phyloP scores from a whole-genome alignment of 2,888 invertebrate genomes.

The Fragum sueziense region DNA sequence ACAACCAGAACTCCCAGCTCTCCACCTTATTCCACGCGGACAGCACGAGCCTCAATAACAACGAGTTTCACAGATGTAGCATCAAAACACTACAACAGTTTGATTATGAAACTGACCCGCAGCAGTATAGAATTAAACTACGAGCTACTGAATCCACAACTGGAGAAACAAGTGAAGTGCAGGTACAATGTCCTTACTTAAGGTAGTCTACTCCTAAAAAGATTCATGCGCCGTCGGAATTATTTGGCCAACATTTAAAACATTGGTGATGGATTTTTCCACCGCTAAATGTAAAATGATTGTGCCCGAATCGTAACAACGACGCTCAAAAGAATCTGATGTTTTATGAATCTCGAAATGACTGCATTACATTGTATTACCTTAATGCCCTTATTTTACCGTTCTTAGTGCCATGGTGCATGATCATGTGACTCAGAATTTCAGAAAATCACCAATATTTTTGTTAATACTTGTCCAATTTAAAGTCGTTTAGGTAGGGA shows the following conservation, averaged over 20 bases:
- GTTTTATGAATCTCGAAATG: too few species aligned
- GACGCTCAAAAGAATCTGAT: too few species aligned
- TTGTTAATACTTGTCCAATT: too few species aligned
- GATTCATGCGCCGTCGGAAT: neutral
- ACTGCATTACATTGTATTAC: too few species aligned
- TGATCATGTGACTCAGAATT: too few species aligned
- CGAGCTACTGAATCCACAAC: constrained; percentile 33
- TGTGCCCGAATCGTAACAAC: too few species aligned
- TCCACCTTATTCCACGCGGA: constrained; percentile 18
- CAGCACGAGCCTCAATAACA: neutral
- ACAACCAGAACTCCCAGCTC: neutral
- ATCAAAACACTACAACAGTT: constrained; percentile 22
- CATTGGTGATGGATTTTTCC: neutral
- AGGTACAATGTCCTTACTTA: constrained; percentile 1
- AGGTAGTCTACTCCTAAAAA: neutral
- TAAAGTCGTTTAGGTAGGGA: too few species aligned
- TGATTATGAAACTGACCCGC: constrained; percentile 49
- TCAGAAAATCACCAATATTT: too few species aligned
- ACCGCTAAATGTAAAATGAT: too few species aligned
- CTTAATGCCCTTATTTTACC: too few species aligned
- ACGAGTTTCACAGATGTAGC: constrained; percentile 28
- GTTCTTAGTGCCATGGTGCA: too few species aligned
- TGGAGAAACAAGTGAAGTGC: constrained; percentile 7
- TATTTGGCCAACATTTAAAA: neutral
- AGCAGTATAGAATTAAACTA: constrained; percentile 29